Percentiles rank a stretch among this genome's conserved stretches.
Conservation (phyloP, 2,113 vertebrate species). For the Uria aalge region DNA sequence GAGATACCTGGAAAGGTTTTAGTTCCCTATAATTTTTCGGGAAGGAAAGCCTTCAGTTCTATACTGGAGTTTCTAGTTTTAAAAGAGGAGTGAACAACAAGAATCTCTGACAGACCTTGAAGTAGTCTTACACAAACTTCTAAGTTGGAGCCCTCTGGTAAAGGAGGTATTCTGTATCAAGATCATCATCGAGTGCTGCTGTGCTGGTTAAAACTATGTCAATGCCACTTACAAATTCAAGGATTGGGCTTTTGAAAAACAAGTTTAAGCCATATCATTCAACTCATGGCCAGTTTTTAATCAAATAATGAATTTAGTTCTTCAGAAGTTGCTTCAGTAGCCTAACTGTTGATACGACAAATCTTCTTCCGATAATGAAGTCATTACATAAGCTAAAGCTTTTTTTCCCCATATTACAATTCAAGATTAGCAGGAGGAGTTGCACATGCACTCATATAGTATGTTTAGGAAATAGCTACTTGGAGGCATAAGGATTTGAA, state of each 20-base stretch:
- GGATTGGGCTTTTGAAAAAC: neutral
- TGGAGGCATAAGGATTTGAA: neutral
- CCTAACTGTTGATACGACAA: neutral
- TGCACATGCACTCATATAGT: neutral
- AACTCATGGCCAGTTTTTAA: neutral
- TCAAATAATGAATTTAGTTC: neutral
- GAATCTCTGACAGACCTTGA: neutral
- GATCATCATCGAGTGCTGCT: rapidly evolving
- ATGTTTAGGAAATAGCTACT: neutral
- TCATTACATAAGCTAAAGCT: neutral
- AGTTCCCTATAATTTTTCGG: neutral
- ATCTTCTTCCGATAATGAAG: neutral
- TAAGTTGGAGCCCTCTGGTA: neutral
- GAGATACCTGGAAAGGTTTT: neutral
- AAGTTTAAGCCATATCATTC: neutral
- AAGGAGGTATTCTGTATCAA: neutral
- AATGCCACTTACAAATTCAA: neutral
- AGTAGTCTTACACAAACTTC: neutral
- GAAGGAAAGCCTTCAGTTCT: neutral
- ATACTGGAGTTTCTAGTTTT: neutral
- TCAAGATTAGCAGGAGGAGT: neutral
- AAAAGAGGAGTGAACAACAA: neutral
- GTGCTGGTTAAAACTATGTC: neutral
- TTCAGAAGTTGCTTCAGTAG: neutral
- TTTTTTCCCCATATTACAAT: neutral